Evolutionary conservation across 1,140 invertebrate species (phyloP).

Genomic region (Heterodera schachtii): DNA sequence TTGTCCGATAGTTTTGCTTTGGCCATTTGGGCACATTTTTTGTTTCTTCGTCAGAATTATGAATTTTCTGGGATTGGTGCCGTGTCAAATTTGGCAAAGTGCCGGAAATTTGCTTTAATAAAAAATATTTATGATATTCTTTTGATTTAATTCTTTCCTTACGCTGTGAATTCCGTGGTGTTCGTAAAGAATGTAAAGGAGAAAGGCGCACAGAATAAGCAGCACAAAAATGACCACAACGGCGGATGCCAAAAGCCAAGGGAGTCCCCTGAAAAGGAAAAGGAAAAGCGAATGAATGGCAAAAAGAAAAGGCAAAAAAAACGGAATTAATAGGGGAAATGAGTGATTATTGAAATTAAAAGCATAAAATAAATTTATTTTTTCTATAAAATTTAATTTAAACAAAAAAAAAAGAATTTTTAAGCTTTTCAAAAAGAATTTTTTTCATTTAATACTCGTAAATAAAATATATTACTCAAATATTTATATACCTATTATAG

Average conservation of each 20-base stretch:
- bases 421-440: too few relatives aligned
- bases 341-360: too few relatives aligned
- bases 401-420: too few relatives aligned
- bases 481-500: too few relatives aligned
- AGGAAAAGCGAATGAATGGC: not conserved
- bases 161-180: constrained; percentile 26
- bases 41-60: constrained; percentile 14
- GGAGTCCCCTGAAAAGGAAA: constrained; percentile 47
- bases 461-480: too few relatives aligned
- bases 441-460: too few relatives aligned
- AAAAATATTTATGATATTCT: not conserved
- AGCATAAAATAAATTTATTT: too few relatives aligned
- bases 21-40: constrained; percentile 43
- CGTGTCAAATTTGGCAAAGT: not conserved
- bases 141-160: not conserved
- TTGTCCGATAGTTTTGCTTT: constrained; percentile 9
- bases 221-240: constrained; percentile 44
- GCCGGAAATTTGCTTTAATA: constrained; percentile 6
- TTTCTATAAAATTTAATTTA: too few relatives aligned
- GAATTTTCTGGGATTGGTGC: not conserved
- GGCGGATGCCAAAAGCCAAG: constrained; percentile 52
- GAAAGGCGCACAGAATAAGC: constrained; percentile 41
- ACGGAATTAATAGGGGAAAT: not conserved
- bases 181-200: constrained; percentile 41
- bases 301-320: constrained; percentile 1